Base-by-base conservation (phyloP, 2,888 invertebrate species). In the Acrobasis suavella region DNA sequence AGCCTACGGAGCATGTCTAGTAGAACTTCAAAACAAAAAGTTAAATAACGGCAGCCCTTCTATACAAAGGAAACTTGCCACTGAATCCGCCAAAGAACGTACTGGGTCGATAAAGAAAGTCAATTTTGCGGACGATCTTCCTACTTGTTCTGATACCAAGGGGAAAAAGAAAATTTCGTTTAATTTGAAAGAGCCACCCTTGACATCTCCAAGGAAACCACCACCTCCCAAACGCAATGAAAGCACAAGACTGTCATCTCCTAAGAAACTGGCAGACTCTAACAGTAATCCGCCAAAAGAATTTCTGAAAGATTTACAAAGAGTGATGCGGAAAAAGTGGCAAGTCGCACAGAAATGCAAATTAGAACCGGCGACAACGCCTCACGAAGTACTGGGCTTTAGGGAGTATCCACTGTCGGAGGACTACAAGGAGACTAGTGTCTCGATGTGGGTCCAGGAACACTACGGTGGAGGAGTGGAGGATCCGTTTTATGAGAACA, bases 311-410 rank as follows among this genome's bases (percentile, higher is more conserved):
- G 98, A 98, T 83, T 91, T 98, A 58, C 98, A 98, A 79, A 93
- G 97, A 60, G 98, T 98, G 0, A 98, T 98, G 97, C 94, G 97
- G 70, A 97, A 97, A 79, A 98, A 98, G 78, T 97, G 97, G 97
- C 97, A 97, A 77, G 97, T 98, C 0, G 97, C 98, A 3, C 97
- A 98, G 78, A 98, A 98, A 81, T 97, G 98, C 79, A 97, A 97
- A 84, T 88, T 96, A 32, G 97, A 98, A 82, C 95, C 96, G 14
- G 95, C 96, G n/a, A 97, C 97, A 1, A 97, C 97, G 50, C 97
- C 98, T 0, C 97, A 97, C 78, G 97, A 98, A 82, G 97, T 98
- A 2, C 93, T 98, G 9, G 98, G 98, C 0, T 98, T 98, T 79
- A 93, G 98, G 9, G 97, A 97, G 80, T 96, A 96, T 39, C 95